Conservation (phyloP, 2,888 invertebrate species). For the Syritta pipiens region DNA sequence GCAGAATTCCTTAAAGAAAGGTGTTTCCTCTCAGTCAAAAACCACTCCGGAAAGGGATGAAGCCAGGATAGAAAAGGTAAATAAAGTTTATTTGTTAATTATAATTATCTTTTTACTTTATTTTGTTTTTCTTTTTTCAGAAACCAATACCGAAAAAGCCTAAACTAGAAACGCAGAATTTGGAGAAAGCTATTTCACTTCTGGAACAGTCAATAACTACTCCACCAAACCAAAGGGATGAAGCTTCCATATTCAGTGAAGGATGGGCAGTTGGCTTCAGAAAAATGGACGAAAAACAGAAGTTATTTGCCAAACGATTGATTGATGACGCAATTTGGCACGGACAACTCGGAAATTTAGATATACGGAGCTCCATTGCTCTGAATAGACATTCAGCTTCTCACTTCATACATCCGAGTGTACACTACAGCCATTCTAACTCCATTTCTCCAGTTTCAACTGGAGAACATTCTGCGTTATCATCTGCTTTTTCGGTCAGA, state of each 20-base stretch:
- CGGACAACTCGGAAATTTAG: conserved; percentile 16
- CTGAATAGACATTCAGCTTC: conserved; percentile 10
- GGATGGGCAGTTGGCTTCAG: conserved; percentile 18
- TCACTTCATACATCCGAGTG: conserved; percentile 8
- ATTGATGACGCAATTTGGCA: conserved; percentile 18
- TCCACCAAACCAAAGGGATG: too few species aligned
- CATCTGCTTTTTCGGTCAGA: not conserved
- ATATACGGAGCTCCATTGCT: not conserved
- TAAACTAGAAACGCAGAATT: too few species aligned
- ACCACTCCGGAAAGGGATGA: not conserved
- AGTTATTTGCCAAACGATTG: conserved; percentile 9
- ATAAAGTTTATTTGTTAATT: too few species aligned
- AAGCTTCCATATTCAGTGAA: too few species aligned
- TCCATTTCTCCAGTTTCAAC: conserved; percentile 10
- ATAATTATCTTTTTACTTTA: too few species aligned
- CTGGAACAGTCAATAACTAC: too few species aligned
- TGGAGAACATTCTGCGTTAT: conserved; percentile 1
- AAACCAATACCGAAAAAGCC: too few species aligned
- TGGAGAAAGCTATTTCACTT: too few species aligned
- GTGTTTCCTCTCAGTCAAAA: too few species aligned
- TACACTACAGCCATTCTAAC: conserved; percentile 22
- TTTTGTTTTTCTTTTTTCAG: too few species aligned
- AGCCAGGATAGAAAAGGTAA: too few species aligned
- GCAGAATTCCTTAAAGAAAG: conserved; percentile 3
- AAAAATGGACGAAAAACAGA: conserved; percentile 20